These are phyloP conservation scores for Ophion costatus DNA, from an alignment of 2,888 invertebrate genomes.

Conservation along the genomic window DNA sequence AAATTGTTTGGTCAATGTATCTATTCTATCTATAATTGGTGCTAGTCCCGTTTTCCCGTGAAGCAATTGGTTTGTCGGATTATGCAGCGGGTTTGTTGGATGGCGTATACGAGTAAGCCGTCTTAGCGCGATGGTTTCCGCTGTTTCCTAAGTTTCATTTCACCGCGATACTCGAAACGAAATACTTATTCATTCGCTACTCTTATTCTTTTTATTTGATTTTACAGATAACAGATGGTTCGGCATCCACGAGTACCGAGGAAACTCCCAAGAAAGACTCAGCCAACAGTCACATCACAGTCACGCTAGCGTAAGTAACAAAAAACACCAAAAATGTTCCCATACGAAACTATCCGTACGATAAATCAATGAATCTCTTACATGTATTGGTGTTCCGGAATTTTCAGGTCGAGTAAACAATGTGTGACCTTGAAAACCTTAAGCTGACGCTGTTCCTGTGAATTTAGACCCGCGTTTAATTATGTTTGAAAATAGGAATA, in stretches of 20 bases:
- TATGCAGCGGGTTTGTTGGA: too few relatives aligned
- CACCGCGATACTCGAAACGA: slow-evolving; percentile 21
- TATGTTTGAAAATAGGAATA: too few relatives aligned
- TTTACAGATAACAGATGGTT: slow-evolving; percentile 79
- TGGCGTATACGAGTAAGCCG: too few relatives aligned
- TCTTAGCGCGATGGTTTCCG: too few relatives aligned
- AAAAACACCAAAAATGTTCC: background rate
- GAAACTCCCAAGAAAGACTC: slow-evolving; percentile 80
- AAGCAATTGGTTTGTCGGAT: too few relatives aligned
- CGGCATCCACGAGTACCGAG: slow-evolving; percentile 84
- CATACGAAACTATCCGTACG: background rate
- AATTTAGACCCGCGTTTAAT: too few relatives aligned
- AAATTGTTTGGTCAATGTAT: too few relatives aligned
- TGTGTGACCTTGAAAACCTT: too few relatives aligned
- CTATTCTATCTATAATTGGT: too few relatives aligned
- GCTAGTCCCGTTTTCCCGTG: too few relatives aligned
- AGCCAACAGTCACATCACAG: slow-evolving; percentile 81
- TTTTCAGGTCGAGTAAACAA: background rate
- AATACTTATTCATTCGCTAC: background rate
- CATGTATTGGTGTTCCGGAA: background rate
- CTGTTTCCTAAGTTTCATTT: background rate
- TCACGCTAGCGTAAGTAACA: slow-evolving; percentile 74
- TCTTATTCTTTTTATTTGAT: slow-evolving; percentile 7
- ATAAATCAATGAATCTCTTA: too few relatives aligned
- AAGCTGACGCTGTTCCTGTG: too few relatives aligned